Evolutionary conservation across 2,113 vertebrate species (phyloP).

Genomic region (Phainopepla nitens): DNA sequence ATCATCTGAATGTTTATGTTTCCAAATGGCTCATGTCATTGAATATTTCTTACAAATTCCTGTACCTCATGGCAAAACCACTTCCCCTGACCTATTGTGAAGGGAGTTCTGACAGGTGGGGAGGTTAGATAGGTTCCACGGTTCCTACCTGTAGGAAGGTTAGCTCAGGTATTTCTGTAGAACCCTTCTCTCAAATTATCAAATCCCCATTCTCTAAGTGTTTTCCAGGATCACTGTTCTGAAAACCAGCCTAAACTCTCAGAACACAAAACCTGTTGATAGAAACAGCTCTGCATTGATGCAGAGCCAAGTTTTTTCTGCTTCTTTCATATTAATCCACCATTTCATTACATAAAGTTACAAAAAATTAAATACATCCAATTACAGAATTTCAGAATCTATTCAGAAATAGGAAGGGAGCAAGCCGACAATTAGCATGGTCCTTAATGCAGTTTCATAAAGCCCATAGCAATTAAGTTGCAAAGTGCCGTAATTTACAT

Average conservation of each 20-base stretch:
- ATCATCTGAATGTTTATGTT: not conserved
- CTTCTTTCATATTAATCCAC: not conserved
- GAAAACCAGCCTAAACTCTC: not conserved
- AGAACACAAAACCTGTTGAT: not conserved
- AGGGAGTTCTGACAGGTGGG: not conserved
- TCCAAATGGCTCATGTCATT: not conserved
- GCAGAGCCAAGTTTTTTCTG: not conserved
- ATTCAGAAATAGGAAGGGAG: not conserved
- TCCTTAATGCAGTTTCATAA: not conserved
- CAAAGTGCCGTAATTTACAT: slow-evolving; percentile 5
- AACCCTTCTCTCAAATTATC: not conserved
- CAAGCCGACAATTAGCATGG: not conserved
- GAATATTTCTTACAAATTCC: not conserved
- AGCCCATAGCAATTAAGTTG: slow-evolving; percentile 7
- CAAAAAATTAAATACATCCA: not conserved
- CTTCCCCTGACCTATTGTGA: accelerated
- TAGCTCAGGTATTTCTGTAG: not conserved
- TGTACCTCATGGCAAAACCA: not conserved
- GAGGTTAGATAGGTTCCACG: not conserved
- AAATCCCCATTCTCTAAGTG: not conserved
- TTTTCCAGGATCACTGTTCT: not conserved
- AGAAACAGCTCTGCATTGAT: not conserved
- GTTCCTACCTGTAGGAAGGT: not conserved
- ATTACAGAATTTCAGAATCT: slow-evolving; percentile 1
- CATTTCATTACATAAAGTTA: not conserved